Evolutionary conservation across 2,888 invertebrate species (phyloP).

Genomic region (Sphecodes monilicornis): DNA sequence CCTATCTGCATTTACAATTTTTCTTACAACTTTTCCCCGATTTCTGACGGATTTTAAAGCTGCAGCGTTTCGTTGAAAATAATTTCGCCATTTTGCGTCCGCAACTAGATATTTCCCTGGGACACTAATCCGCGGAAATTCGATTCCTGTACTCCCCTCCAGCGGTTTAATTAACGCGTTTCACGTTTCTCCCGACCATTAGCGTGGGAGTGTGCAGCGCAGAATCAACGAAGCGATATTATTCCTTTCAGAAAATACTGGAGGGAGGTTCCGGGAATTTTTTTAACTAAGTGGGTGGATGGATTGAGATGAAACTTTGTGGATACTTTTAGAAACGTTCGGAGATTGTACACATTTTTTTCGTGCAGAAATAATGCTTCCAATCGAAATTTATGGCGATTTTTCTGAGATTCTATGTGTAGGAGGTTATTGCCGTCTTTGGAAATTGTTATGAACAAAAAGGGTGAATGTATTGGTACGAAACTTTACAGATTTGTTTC

Average conservation of each 20-base stretch:
- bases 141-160: background rate
- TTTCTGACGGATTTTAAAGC: background rate
- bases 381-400: background rate
- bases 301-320: background rate
- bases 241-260: background rate
- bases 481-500: no score
- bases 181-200: conserved; percentile 17
- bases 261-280: background rate
- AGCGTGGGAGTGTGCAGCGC: background rate
- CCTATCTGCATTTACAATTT: background rate
- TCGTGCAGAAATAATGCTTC: background rate
- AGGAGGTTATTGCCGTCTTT: no score
- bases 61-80: background rate
- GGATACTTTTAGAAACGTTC: background rate
- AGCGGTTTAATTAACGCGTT: background rate
- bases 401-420: no score
- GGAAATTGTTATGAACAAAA: no score
- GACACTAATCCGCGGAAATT: conserved; percentile 11
- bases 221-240: background rate
- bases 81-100: background rate
- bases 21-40: background rate
- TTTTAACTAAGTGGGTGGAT: background rate
- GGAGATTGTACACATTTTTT: background rate
- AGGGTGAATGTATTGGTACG: no score
- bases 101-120: conserved; percentile 5